Percentiles rank a stretch among this genome's conserved stretches.
Evolutionary conservation across 1,140 invertebrate species (phyloP).

Genomic region (Drosophila ohnishii): DNA sequence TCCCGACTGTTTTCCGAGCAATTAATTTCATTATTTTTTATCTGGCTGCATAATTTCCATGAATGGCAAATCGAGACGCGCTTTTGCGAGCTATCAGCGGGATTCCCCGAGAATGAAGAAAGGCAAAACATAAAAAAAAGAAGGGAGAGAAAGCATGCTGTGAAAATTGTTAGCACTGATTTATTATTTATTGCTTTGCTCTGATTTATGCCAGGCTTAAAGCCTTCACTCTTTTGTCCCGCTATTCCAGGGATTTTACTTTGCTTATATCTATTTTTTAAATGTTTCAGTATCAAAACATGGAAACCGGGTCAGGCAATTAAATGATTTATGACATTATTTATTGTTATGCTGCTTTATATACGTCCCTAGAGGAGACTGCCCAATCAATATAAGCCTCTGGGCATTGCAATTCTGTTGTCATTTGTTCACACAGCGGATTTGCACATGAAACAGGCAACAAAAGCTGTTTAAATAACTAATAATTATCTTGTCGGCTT

Average conservation of each 20-base stretch:
- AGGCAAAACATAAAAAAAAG: background rate
- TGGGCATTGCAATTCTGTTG: conserved; percentile 59
- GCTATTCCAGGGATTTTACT: conserved; percentile 22
- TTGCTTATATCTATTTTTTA: conserved; percentile 14
- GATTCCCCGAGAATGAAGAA: conserved; percentile 27
- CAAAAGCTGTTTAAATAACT: conserved; percentile 79
- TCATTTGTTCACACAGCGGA: conserved; percentile 53
- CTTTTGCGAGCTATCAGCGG: conserved; percentile 52
- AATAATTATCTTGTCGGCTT: conserved; percentile 77
- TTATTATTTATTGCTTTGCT: conserved; percentile 76
- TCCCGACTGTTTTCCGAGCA: conserved; percentile 57
- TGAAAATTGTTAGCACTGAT: conserved; percentile 72
- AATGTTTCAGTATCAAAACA: conserved; percentile 37
- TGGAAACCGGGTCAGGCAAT: conserved; percentile 52
- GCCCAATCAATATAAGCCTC: conserved; percentile 59
- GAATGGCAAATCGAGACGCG: conserved; percentile 47
- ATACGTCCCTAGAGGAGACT: background rate
- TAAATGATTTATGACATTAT: conserved; percentile 62
- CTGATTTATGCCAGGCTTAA: conserved; percentile 66
- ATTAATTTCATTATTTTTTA: conserved; percentile 76
- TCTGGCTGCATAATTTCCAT: conserved; percentile 58
- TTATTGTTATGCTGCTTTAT: conserved; percentile 39
- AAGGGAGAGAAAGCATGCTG: conserved; percentile 27
- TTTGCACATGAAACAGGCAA: conserved; percentile 69
- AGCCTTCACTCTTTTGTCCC: conserved; percentile 46